Percentiles rank a stretch among this genome's conserved stretches.
Evolutionary conservation across 2,797 vertebrate genomes (phyloP).

Genomic region (Morus bassanus): DNA sequence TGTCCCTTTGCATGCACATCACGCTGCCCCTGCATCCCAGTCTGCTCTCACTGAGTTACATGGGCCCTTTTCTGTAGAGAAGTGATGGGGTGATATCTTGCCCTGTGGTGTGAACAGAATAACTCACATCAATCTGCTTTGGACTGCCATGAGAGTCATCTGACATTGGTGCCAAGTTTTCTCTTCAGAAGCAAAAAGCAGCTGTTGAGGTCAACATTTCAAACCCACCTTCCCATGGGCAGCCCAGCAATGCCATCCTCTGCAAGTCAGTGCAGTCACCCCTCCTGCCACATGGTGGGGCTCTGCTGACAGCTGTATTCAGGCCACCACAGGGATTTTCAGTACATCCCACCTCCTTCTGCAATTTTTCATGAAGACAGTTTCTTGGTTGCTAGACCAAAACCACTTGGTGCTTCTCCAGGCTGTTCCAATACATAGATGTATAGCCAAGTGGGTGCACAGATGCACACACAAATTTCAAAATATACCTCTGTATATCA

Average conservation of each 20-base stretch:
- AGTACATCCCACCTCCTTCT: background rate
- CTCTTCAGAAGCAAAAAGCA: background rate
- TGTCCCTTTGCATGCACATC: fast-evolving
- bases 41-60: background rate
- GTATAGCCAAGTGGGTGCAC: background rate
- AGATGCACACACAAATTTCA: background rate
- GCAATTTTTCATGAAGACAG: background rate
- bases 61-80: background rate
- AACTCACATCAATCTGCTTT: background rate
- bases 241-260: background rate
- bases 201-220: background rate
- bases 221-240: background rate
- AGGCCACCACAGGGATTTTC: background rate
- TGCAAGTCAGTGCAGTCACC: background rate
- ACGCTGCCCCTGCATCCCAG: background rate
- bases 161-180: background rate
- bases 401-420: background rate
- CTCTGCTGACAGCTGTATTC: background rate
- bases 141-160: background rate
- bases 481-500: background rate
- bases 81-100: background rate
- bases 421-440: background rate
- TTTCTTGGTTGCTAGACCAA: background rate
- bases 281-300: background rate
- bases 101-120: background rate